phyloP scores from a whole-genome alignment of 2,113 vertebrate species.

The Ptilonorhynchus violaceus region DNA sequence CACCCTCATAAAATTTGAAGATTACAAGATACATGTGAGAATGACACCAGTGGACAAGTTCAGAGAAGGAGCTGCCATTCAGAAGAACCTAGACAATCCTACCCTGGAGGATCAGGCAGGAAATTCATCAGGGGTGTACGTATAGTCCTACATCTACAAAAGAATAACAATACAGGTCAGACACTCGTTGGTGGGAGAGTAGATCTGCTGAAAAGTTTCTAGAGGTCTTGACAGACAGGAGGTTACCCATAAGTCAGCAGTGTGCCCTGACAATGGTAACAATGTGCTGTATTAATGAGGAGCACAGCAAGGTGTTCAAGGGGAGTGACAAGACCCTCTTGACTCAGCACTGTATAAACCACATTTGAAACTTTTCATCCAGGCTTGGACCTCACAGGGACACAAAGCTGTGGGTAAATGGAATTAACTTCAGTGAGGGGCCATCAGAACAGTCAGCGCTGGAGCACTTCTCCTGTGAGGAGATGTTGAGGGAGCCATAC shows the following conservation, averaged over 20 bases:
- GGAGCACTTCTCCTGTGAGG: background rate
- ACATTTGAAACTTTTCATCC: background rate
- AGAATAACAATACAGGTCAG: background rate
- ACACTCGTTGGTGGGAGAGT: background rate
- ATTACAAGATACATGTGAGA: background rate
- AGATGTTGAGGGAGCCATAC: background rate
- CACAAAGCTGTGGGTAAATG: background rate
- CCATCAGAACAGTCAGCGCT: background rate
- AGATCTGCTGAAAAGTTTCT: background rate
- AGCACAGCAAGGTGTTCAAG: background rate
- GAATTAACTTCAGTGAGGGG: background rate
- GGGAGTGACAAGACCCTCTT: too few relatives aligned
- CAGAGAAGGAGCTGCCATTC: background rate
- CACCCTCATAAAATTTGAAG: background rate
- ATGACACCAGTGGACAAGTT: background rate
- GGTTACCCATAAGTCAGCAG: background rate
- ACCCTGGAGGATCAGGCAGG: background rate
- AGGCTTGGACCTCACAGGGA: background rate
- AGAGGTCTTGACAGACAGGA: background rate
- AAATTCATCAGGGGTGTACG: background rate
- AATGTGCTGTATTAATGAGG: background rate
- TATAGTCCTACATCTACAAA: background rate
- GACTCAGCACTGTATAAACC: background rate
- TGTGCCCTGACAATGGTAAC: background rate
- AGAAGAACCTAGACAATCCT: background rate